Evolutionary conservation across 2,797 vertebrate genomes (phyloP), one percentile per base, ranked within the genome.

Genomic region (Acrossocheilus fasciatus): DNA sequence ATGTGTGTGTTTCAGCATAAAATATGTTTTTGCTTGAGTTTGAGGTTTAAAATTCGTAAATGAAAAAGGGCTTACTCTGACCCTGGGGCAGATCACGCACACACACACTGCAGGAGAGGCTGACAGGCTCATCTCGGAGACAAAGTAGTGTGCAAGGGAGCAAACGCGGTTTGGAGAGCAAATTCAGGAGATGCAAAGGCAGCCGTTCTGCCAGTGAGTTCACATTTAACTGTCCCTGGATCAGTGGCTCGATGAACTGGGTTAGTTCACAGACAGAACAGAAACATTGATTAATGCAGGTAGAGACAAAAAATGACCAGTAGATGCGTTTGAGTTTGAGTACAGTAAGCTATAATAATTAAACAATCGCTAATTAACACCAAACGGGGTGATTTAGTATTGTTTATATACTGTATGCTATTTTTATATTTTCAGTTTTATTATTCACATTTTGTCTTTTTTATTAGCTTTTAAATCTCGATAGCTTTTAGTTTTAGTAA

Each of bases 51-150:
- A n/a, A 50, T 50, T 64, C 12, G 18, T 75, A 17, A 36, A 50
- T 64, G 26, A 75, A 83, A 70, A 66, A 66, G 59, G 26, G 12
- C 30, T 83, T 39, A 75, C 74, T 83, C 30, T 41, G 34, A 54
- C 70, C 43, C 20, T 39, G 14, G 20, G 54, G 26, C 41, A 18
- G 8, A 82, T 17, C 15, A 34, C 45, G 1, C 73, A 45, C 70
- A 20, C 64, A 82, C 18, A 23, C 47, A 7, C 39, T 26, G 41
- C 59, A 59, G 39, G 4, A 52, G 52, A 79, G 54, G 57, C 36
- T 77, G 47, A 69, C 47, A 85, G 36, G 17, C 34, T 41, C 62
- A 54, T 50, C 62, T 39, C 15, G 6, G 50, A 84, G 83, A 69
- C 10, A 85, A 45, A 78, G 75, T 30, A 52, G 18, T 30, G 64